phyloP scores from a whole-genome alignment of 2,888 invertebrate genomes.

The Caenorhabditis panamensis region DNA sequence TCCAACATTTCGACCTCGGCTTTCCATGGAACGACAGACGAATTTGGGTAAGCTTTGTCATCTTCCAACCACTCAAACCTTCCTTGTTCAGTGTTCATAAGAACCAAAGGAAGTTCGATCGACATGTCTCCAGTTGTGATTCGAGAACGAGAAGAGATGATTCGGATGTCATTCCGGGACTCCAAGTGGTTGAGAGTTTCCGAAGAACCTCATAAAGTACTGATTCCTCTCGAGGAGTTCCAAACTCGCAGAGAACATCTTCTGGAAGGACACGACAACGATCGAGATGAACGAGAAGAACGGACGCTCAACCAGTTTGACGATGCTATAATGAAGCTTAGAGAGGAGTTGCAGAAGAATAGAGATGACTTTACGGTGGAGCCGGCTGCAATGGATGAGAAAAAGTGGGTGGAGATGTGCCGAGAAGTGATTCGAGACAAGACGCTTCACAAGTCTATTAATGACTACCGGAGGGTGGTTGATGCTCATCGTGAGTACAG shows the following conservation, averaged over 20 bases:
- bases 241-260: constrained; percentile 51
- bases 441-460: constrained; percentile 27
- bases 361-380: constrained; percentile 33
- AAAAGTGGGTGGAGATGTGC: constrained; percentile 56
- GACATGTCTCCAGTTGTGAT: constrained; percentile 64
- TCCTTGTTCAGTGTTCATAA: constrained; percentile 69
- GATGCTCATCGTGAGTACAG: neutral
- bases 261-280: constrained; percentile 2
- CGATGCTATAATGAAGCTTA: constrained; percentile 26
- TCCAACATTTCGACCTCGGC: constrained; percentile 24
- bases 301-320: constrained; percentile 44
- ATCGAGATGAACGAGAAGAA: constrained; percentile 21
- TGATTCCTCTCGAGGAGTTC: constrained; percentile 58
- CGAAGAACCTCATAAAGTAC: constrained; percentile 24
- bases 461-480: constrained; percentile 5
- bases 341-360: constrained; percentile 30
- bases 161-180: constrained; percentile 52
- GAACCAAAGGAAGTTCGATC: constrained; percentile 67
- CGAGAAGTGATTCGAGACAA: constrained; percentile 50
- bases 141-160: constrained; percentile 54
- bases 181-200: constrained; percentile 59
- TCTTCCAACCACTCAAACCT: no score
- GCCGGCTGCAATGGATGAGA: constrained; percentile 42
- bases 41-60: constrained; percentile 73
- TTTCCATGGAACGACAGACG: constrained; percentile 55